Evolutionary conservation across 1,140 invertebrate species (phyloP), one percentile per base, ranked within the genome.

Genomic region (Eupristina koningsbergeri): DNA sequence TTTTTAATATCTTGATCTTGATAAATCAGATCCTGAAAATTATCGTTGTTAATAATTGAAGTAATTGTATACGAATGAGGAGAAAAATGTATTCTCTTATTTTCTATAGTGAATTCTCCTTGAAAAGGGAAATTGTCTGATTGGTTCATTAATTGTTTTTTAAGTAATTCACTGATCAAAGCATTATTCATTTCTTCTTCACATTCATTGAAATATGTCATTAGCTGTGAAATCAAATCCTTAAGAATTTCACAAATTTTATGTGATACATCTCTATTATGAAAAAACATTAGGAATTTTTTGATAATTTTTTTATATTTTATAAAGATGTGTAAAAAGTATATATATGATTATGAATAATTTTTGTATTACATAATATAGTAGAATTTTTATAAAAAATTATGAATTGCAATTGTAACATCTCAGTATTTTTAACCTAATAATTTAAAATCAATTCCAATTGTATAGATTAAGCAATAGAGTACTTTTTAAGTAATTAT

Each of bases 181-280:
- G 95, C 96, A 75, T 94, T 95, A 89, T 96, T 96, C 11, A 96
- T 89, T 91, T 96, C 96, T 88, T 96, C 95, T 91, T 97, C 96
- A 81, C 95, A 96, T 77, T 94, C 93, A 5, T 93, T 93, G 87
- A 96, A 95, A 89, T 96, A 96, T 84, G 94, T 94, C 45, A 95
- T 93, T 85, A 96, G 91, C 86, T 96, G 94, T 15, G 93, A 91
- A 41, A 96, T 91, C 15, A 95, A 92, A 81, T 93, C 92, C 80
- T 94, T 94, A 11, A 96, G 90, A 45, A 92, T 93, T 6, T 89
- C 73, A 41, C 94, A 94, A 79, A 94, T 93, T 76, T 93, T 94
- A 78, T 93, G 93, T 53, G 95, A 88, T 41, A 91, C 92, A 89
- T 95, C 94, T 83, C 95, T 95, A 87, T 90, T 89, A 84, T 77